Evolutionary conservation across 2,888 invertebrate genomes (phyloP), one percentile per base, ranked within the genome.

Genomic region (Lepidonotus clava): DNA sequence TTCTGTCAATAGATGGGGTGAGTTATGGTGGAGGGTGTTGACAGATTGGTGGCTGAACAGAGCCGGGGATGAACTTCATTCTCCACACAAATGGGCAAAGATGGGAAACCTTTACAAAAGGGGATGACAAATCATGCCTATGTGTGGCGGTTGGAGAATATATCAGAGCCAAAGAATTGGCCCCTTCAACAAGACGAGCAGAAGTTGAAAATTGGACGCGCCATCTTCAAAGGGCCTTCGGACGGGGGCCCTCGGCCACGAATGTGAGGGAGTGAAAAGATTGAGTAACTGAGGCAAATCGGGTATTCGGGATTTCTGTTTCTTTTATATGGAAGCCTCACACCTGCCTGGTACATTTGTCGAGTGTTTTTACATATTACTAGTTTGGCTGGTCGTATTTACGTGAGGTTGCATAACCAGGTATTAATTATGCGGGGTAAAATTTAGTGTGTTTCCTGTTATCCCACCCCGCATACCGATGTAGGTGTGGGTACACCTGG

Each of bases 51-150:
- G 11, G 28, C 61, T 61, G 28, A 24, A 61, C 61, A 61, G 28
- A 61, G 28, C 61, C 11, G 28, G 28, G 61, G 28, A 61, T 61
- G 61, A 61, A 61, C 61, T 61, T 61, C 61, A 28, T 61, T 61
- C 61, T 28, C 61, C 61, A 61, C 28, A 61, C 61, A 61, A 61
- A 28, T 32, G 61, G 61, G 28, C 61, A 61, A 28, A 32, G 24
- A 32, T 61, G n/a, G 61, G 61, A 61, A 61, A 61, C 24, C 61
- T n/a, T 11, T 24, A n/a, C 28, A 11, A 61, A 61, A 28, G 24
- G 11, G 28, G 14, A 61, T 32, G 24, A 61, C 61, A 61, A 61
- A 61, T 61, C 61, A 61, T 53, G 21, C 21, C 6, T n/a, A n/a
- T 53, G 53, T 11, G 53, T 18, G 53, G n/a, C 21, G 21, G n/a